These are phyloP conservation scores for Syndactyla subalaris DNA, from an alignment of 2,797 vertebrate genomes.

Conservation along the genomic window DNA sequence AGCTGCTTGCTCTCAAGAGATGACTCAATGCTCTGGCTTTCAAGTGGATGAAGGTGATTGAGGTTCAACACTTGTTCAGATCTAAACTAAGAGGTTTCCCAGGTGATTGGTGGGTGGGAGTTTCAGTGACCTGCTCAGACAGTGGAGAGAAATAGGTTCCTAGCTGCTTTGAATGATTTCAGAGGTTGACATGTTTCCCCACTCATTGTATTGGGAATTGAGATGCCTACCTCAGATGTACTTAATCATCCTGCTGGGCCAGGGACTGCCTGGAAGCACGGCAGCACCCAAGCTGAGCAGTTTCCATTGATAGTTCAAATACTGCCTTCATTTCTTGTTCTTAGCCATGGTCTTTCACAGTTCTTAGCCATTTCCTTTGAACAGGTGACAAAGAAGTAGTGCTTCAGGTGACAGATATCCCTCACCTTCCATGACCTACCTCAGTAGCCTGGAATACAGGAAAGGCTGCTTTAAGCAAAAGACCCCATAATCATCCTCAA, in stretches of 20 bases:
- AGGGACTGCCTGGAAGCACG: not conserved
- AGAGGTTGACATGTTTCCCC: slow-evolving; percentile 19
- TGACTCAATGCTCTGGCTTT: slow-evolving; percentile 56
- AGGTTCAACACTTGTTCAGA: slow-evolving; percentile 56
- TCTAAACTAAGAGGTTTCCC: slow-evolving; percentile 60
- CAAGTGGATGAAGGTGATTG: slow-evolving; percentile 62
- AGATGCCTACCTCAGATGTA: not conserved
- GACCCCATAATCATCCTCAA: not conserved
- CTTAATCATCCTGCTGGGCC: not conserved
- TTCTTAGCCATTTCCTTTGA: not conserved
- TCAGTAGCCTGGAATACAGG: not conserved
- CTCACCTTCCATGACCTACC: not conserved
- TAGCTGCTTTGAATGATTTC: not conserved
- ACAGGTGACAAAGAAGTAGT: not conserved
- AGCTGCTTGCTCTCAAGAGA: slow-evolving; percentile 64
- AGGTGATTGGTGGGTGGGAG: slow-evolving; percentile 42
- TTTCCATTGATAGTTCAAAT: not conserved
- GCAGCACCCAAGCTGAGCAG: slow-evolving; percentile 16
- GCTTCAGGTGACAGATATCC: not conserved
- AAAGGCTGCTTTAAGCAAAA: not conserved
- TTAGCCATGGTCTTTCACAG: not conserved
- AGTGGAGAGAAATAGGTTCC: slow-evolving; percentile 24
- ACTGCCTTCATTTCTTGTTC: not conserved
- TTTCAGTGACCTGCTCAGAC: slow-evolving; percentile 50
- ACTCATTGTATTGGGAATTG: not conserved